Evolutionary conservation across 2,113 vertebrate genomes (phyloP).

Genomic region (Neolamprologus falcicula): DNA sequence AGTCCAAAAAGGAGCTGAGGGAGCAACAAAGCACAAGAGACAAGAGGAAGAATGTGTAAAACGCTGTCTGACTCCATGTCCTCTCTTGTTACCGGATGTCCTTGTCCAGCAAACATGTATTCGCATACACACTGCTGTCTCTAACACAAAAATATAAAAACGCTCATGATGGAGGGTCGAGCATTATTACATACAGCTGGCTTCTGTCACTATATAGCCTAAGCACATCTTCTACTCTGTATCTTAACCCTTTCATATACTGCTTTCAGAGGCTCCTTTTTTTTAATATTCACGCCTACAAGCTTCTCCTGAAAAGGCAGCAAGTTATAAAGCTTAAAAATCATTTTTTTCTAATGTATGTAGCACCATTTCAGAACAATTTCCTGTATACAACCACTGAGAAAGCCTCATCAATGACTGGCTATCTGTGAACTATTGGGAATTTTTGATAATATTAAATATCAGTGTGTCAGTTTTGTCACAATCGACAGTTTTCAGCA

Average conservation of each 20-base stretch:
- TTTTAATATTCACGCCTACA: constrained; percentile 2
- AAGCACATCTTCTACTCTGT: constrained; percentile 11
- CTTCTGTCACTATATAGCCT: constrained; percentile 41
- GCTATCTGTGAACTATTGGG: background rate
- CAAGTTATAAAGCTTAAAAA: background rate
- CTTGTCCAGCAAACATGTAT: constrained; percentile 37
- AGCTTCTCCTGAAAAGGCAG: background rate
- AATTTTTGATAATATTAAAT: background rate
- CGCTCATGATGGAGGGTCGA: constrained; percentile 3
- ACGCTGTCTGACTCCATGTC: constrained; percentile 59
- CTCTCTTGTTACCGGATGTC: constrained; percentile 64
- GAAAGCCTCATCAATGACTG: background rate
- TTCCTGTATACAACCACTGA: background rate
- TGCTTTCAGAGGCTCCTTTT: background rate
- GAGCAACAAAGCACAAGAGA: constrained; percentile 21
- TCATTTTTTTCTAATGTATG: background rate
- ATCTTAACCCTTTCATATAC: constrained; percentile 21
- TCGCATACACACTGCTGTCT: constrained; percentile 11
- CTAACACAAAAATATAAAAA: constrained; percentile 30
- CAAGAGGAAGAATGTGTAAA: constrained; percentile 58
- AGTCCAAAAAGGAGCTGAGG: constrained; percentile 12
- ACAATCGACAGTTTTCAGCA: background rate
- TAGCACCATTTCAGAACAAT: background rate
- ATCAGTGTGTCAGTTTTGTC: background rate
- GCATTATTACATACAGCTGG: constrained; percentile 58